Evolutionary conservation across 2,113 vertebrate genomes (phyloP).

Genomic region (Phaethon lepturus): DNA sequence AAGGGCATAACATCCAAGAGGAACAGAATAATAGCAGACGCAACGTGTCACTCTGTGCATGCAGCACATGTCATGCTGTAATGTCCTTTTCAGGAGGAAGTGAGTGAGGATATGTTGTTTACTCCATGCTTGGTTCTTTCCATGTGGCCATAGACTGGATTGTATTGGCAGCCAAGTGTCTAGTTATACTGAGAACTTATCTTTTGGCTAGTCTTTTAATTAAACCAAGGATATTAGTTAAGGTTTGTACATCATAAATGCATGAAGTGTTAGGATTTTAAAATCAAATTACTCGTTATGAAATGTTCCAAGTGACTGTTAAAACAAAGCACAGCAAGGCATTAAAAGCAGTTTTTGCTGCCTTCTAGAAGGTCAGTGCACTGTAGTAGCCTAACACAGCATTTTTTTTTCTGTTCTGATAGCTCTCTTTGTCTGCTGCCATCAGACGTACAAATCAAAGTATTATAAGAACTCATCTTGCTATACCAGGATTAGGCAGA

Average conservation of each 20-base stretch:
- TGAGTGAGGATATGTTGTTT: neutral
- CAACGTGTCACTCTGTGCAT: fast-evolving
- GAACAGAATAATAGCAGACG: neutral
- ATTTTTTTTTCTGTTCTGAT: neutral
- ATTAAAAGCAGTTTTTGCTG: neutral
- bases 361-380: neutral
- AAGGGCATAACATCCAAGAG: neutral
- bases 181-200: neutral
- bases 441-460: neutral
- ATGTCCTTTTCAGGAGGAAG: neutral
- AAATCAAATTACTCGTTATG: neutral
- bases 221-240: neutral
- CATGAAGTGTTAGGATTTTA: neutral
- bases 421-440: neutral
- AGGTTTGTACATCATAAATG: neutral
- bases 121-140: neutral
- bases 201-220: neutral
- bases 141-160: neutral
- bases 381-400: neutral
- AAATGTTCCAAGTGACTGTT: neutral
- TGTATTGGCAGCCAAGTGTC: neutral
- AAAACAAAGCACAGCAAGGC: neutral
- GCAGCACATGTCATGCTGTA: neutral
- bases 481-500: neutral
- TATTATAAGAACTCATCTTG: neutral